Percentiles rank a stretch among this genome's conserved stretches.
phyloP scores from a whole-genome alignment of 2,797 vertebrate genomes.

The Crocodylus rhombifer region DNA sequence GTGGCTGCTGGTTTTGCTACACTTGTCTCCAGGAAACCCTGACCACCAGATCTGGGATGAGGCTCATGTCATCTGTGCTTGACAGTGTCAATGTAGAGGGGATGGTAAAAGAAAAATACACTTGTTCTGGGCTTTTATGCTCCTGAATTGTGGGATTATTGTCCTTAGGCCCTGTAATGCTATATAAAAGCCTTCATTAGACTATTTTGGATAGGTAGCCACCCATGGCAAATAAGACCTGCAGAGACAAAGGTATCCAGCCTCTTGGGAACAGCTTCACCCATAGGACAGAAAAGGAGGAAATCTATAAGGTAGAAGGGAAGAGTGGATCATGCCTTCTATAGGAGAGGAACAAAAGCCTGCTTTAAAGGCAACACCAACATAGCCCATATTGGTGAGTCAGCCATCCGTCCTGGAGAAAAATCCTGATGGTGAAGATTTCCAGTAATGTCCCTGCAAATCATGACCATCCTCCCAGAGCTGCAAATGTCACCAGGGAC shows the following conservation, averaged over 20 bases:
- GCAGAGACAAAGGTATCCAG: background rate
- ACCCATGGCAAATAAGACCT: background rate
- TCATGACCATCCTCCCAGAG: constrained; percentile 59
- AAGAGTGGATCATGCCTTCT: background rate
- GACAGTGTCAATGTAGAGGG: background rate
- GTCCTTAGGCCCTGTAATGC: background rate
- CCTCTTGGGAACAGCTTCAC: background rate
- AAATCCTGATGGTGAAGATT: constrained; percentile 57
- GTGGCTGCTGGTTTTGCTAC: background rate
- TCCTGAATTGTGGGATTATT: background rate
- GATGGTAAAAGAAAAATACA: background rate
- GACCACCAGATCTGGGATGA: background rate
- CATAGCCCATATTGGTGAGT: constrained; percentile 67
- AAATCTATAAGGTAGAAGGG: background rate
- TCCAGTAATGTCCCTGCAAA: constrained; percentile 64
- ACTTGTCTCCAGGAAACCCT: background rate
- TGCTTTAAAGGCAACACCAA: constrained; percentile 38
- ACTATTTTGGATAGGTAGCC: background rate
- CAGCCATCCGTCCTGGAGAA: constrained; percentile 62
- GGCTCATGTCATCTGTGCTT: background rate
- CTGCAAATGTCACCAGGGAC: constrained; percentile 64
- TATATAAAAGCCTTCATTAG: background rate
- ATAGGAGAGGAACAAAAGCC: constrained; percentile 26
- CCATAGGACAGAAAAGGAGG: background rate
- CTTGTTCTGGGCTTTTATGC: background rate